Conservation (phyloP, 92 coral and sea anemone species). For the Parazoanthus swiftii region DNA sequence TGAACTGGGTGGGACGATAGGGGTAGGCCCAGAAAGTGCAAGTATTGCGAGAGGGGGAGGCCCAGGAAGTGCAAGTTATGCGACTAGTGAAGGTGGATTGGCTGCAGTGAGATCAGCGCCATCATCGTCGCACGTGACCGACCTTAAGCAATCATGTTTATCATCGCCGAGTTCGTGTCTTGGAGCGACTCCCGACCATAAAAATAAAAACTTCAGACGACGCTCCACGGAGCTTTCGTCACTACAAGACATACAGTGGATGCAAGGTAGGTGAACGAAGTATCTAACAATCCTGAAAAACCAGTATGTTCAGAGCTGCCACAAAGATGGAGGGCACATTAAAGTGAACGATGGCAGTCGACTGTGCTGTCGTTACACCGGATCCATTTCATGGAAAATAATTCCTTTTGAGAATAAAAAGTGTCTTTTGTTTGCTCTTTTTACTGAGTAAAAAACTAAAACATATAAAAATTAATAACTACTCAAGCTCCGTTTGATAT, state of each 20-base stretch:
- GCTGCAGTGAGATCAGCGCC: not conserved
- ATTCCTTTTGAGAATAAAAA: too few species aligned
- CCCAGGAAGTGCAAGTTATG: not conserved
- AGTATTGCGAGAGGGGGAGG: too few species aligned
- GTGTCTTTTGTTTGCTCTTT: too few species aligned
- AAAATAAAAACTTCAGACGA: not conserved
- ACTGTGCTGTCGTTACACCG: too few species aligned
- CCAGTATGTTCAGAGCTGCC: too few species aligned
- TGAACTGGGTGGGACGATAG: not conserved
- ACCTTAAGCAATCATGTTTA: not conserved
- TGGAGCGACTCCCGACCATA: not conserved
- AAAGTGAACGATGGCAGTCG: too few species aligned
- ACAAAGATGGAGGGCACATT: too few species aligned
- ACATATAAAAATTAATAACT: too few species aligned
- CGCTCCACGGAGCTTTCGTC: conserved; percentile 7
- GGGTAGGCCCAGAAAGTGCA: not conserved
- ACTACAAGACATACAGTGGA: conserved; percentile 27
- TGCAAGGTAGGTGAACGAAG: conserved; percentile 11
- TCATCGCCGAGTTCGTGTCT: not conserved
- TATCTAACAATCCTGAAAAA: too few species aligned
- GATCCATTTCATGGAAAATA: too few species aligned
- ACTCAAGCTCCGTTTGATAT: too few species aligned
- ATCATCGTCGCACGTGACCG: not conserved
- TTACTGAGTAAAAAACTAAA: too few species aligned
- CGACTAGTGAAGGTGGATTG: not conserved